Evolutionary conservation across 2,888 invertebrate genomes (phyloP).

Genomic region (Scaptomyza tumidula): DNA sequence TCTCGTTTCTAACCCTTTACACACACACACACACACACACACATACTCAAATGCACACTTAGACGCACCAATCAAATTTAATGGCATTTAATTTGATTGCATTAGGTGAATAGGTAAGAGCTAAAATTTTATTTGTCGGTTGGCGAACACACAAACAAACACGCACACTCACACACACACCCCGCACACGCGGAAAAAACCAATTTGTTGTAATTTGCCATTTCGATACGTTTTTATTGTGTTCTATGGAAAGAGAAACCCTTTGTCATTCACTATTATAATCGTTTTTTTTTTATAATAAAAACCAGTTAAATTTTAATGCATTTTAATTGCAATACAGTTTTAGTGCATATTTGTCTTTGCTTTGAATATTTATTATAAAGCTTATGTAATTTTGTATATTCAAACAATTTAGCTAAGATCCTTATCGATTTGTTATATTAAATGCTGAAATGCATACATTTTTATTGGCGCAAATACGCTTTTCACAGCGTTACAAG

Average conservation of each 20-base stretch:
- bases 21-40: slow-evolving; percentile 17
- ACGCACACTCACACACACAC: slow-evolving; percentile 6
- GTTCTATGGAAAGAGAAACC: background rate
- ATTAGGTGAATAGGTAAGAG: slow-evolving; percentile 61
- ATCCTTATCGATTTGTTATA: slow-evolving; percentile 10
- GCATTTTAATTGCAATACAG: background rate
- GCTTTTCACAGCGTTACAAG: background rate
- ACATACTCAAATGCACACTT: background rate
- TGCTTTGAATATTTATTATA: background rate
- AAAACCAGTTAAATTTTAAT: slow-evolving; percentile 9
- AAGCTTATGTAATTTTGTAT: background rate
- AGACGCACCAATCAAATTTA: slow-evolving; percentile 63
- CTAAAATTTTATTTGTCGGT: slow-evolving; percentile 39
- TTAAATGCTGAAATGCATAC: background rate
- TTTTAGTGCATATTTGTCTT: too few species aligned
- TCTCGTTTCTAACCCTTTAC: slow-evolving; percentile 50
- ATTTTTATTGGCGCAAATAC: background rate
- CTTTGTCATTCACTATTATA: background rate
- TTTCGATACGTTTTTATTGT: slow-evolving; percentile 24
- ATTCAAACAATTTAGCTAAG: background rate
- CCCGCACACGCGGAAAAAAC: slow-evolving; percentile 28
- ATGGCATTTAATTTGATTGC: slow-evolving; percentile 74
- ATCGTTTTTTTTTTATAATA: background rate
- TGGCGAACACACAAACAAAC: slow-evolving; percentile 13
- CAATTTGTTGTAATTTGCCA: slow-evolving; percentile 53